Base-by-base conservation (phyloP, 2,113 vertebrate genomes). In the Balaenoptera acutorostrata region DNA sequence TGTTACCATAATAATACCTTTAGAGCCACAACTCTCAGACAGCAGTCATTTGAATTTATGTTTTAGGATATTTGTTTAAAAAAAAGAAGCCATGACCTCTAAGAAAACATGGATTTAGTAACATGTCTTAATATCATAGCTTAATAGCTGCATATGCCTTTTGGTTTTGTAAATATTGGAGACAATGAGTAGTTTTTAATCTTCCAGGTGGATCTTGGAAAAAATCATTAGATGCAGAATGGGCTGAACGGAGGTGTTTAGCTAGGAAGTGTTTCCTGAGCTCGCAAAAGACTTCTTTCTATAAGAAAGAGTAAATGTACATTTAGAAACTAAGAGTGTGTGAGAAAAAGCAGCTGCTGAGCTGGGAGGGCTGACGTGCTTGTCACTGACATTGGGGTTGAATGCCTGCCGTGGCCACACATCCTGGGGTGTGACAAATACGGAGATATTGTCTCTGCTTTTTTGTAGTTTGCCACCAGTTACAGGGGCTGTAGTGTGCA, bases 401-500 rank as follows among this genome's bases (percentile, higher is more conserved):
- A 27, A 18, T 46, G 31, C 12, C n/a, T 27, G 2, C 71, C 8
- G 1, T 6, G 15, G 27, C 61, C 11, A 10, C 31, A 49, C 8
- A 21, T 29, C 3, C 31, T 1, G 46, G 17, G 18, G 44, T 12
- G 44, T 33, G 59, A 20, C 27, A 1, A 33, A 17, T 23, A 52
- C 6, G 5, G 36, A 44, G 23, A 63, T 14, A 14, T 0, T 11
- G 49, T 31, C 39, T 61, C 41, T 41, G 44, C 15, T n/a, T 21
- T 25, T 49, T n/a, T 13, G 25, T 31, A 12, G 5, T 12, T 39
- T 13, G 29, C 11, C 33, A 0, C 33, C 0, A 1, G 64, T 15
- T 41, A 1, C 3, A n/a, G 59, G n/a, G 59, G 27, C 9, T 8
- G 1, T 5, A 1, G 52, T 1, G 52, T 2, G 25, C 8, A 52